Base-by-base conservation (phyloP, 2,113 vertebrate genomes). In the Paraplagusia blochii region DNA sequence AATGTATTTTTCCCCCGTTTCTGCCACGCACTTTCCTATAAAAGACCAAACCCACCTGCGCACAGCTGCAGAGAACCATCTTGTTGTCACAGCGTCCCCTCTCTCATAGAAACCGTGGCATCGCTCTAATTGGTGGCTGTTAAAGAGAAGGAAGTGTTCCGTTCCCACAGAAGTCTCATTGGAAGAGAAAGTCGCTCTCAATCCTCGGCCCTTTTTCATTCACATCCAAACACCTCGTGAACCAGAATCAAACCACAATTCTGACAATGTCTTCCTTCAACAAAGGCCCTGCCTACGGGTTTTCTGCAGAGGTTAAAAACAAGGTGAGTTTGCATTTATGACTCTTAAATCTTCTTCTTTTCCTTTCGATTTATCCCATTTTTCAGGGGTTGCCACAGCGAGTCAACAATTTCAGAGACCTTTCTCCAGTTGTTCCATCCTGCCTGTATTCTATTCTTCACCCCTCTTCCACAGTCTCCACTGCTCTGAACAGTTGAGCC, bases 281-380 rank as follows among this genome's bases (percentile, higher is more conserved):
- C 83, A 89, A 42, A 68, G 90, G 90, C 60, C 90, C 90, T n/a
- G 52, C 80, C 15, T 91, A 88, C 55, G 90, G 90, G 13, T 72
- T 90, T 60, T 84, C 88, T n/a, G 90, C 90, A 10, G 90, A 91
- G 61, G 88, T 91, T 1, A 90, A 83, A 66, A 90, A 79, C 74
- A 90, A 89, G 84, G 90, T 91, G 73, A 1, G 84, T 77, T 3
- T 13, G 3, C 1, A 11, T 3, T 1, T 7, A 29, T 29, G 6
- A 29, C 22, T 29, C 6, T 29, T 29, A 6, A 29, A 29, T 29
- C 2, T 29, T 29, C 2, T 29, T 29, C 3, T 29, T n/a, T n/a
- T n/a, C n/a, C n/a, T n/a, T n/a, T n/a, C n/a, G n/a, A n/a, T n/a
- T n/a, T n/a, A n/a, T n/a, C n/a, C n/a, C n/a, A n/a, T n/a, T n/a